Evolutionary conservation across 2,113 vertebrate species (phyloP).

Genomic region (Gadus chalcogrammus): DNA sequence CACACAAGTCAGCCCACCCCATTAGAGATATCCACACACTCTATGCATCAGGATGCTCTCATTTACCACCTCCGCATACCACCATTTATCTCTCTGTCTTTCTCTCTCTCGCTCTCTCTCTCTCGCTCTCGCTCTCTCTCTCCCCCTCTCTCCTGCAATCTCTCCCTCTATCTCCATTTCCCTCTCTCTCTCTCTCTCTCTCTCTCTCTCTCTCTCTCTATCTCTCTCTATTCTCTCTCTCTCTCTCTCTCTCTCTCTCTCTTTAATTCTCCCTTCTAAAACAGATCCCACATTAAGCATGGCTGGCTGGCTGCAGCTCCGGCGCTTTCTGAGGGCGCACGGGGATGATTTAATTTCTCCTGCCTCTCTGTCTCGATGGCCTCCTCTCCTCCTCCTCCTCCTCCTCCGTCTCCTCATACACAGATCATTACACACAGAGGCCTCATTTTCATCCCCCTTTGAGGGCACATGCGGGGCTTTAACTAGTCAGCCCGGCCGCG

Average conservation of each 20-base stretch:
- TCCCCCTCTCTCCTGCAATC: constrained; percentile 55
- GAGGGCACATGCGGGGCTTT: constrained; percentile 64
- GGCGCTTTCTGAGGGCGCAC: constrained; percentile 60
- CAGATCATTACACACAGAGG: constrained; percentile 77
- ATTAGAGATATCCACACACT: constrained; percentile 63
- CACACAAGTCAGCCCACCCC: constrained; percentile 46
- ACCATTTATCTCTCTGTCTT: constrained; percentile 64
- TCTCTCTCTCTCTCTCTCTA: constrained; percentile 63
- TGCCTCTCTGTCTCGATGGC: constrained; percentile 60
- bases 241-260: constrained; percentile 34
- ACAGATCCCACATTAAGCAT: constrained; percentile 66
- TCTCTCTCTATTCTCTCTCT: constrained; percentile 63
- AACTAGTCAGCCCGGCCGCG: constrained; percentile 64
- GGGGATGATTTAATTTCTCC: constrained; percentile 70
- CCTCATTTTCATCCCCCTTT: constrained; percentile 71
- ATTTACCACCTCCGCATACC: constrained; percentile 66
- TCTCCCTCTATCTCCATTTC: constrained; percentile 49
- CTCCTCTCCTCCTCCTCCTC: constrained; percentile 35
- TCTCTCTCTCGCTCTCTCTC: constrained; percentile 19
- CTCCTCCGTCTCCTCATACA: constrained; percentile 64
- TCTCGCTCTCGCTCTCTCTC: constrained; percentile 62
- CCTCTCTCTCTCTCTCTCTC: constrained; percentile 65
- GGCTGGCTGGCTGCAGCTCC: constrained; percentile 51
- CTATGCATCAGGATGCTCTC: constrained; percentile 64
- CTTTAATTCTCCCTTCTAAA: constrained; percentile 71